Evolutionary conservation across 2,797 vertebrate genomes (phyloP), one percentile per base, ranked within the genome.

Genomic region (Pseudochirops corinnae): DNA sequence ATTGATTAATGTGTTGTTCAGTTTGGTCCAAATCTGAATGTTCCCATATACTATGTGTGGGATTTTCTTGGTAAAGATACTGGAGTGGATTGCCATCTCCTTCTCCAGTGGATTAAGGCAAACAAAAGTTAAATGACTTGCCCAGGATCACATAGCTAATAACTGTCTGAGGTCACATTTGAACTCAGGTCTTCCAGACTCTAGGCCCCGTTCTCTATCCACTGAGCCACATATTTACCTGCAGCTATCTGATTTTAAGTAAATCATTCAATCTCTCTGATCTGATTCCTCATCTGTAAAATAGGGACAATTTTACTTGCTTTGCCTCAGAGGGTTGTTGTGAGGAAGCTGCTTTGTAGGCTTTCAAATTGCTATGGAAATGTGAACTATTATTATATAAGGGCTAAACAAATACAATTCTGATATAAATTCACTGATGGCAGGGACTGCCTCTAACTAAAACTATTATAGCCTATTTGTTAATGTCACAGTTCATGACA

Each of bases 391-490:
- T 6, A 18, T 29, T 5, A 6, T 0, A 90, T 50, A 55, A 90
- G 82, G n/a, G 52, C 26, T 52, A 90, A 18, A 21, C 31, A 7
- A 52, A 94, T 21, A 46, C 39, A 39, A 55, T 56, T 92, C 56
- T 55, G 10, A 21, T 52, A 18, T 26, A 0, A 46, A 21, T 4
- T 53, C 9, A 5, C 18, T 31, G 18, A 5, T 0, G 21, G 4
- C 0, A 53, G 50, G 2, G 57, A 55, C 14, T 62, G 31, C 60
- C 31, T 62, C 3, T 62, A 14, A 2, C 14, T 67, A 62, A 52
- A 91, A 10, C 2, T 28, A 3, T 90, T 56, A 29, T 0, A 26
- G 4, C 9, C 11, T n/a, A 11, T 91, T 82, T 46, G 0, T 93
- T 39, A 55, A 60, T 1, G 0, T 92, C 50, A 82, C 55, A 67